A percentile compares a stretch with the other conserved stretches of the same genome.
These are phyloP conservation scores for Jacana jacana DNA, from an alignment of 2,113 vertebrate genomes.

Conservation along the genomic window DNA sequence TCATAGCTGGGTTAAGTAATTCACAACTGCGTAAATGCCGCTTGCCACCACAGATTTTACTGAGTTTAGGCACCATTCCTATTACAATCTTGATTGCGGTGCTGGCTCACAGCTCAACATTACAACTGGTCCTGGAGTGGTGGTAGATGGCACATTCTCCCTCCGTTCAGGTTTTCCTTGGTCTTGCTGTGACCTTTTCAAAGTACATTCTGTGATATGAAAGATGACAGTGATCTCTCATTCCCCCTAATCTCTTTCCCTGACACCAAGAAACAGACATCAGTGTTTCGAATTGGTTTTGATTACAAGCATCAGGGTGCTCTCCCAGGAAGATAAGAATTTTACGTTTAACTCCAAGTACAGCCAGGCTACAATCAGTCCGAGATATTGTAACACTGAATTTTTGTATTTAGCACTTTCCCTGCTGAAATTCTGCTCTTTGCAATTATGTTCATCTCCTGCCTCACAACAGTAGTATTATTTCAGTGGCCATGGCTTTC, in stretches of 20 bases:
- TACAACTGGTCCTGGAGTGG: not conserved
- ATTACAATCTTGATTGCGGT: not conserved
- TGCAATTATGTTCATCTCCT: not conserved
- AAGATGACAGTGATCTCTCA: slow-evolving; percentile 15
- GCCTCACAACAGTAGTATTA: not conserved
- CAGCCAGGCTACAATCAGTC: not conserved
- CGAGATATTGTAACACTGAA: not conserved
- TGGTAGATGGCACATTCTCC: not conserved
- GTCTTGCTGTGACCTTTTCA: slow-evolving; percentile 35
- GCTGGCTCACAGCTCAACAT: not conserved
- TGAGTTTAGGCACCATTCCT: not conserved
- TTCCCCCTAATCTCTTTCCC: not conserved
- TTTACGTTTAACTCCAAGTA: not conserved
- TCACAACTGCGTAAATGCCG: not conserved
- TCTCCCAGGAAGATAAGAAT: not conserved
- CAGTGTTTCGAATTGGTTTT: slow-evolving; percentile 1
- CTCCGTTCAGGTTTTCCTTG: not conserved
- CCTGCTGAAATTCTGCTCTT: not conserved
- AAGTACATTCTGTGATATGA: not conserved
- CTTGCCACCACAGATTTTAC: not conserved
- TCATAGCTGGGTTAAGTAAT: not conserved
- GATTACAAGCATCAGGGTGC: not conserved
- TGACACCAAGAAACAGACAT: not conserved
- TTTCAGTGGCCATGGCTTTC: not conserved
- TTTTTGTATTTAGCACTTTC: not conserved